These are phyloP conservation scores for Zaprionus camerounensis DNA, from an alignment of 1,140 invertebrate species.

Conservation along the genomic window DNA sequence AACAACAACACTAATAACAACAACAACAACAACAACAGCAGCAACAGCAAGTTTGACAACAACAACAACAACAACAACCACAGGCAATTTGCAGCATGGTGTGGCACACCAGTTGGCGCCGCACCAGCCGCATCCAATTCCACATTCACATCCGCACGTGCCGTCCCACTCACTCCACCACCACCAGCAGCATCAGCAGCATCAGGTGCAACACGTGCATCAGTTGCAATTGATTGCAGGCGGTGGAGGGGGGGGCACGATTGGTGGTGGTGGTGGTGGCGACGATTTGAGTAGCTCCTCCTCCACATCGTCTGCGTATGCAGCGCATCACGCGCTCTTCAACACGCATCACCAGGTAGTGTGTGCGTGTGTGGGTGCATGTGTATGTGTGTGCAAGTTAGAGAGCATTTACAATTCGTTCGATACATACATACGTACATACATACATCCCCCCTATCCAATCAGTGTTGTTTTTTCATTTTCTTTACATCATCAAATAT, in stretches of 20 bases:
- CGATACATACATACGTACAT: constrained; percentile 19
- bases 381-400: constrained; percentile 38
- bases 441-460: constrained; percentile 6
- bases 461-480: constrained; percentile 14
- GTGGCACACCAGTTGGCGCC: constrained; percentile 24
- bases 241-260: constrained; percentile 32
- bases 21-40: constrained; percentile 53
- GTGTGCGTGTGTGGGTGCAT: constrained; percentile 63
- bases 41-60: constrained; percentile 54
- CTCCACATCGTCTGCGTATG: constrained; percentile 66
- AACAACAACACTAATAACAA: constrained; percentile 53
- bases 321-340: constrained; percentile 73
- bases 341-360: constrained; percentile 81
- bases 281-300: constrained; percentile 76
- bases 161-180: constrained; percentile 31
- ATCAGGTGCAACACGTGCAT: constrained; percentile 41
- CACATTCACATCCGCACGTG: constrained; percentile 26
- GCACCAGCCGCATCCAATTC: constrained; percentile 26
- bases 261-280: constrained; percentile 35
- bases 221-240: not conserved
- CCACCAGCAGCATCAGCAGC: constrained; percentile 51
- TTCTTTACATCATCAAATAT: not conserved
- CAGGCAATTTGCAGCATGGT: constrained; percentile 46
- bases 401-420: constrained; percentile 42
- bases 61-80: constrained; percentile 47